Conservation (phyloP, 2,113 vertebrate genomes). For the Meles meles region DNA sequence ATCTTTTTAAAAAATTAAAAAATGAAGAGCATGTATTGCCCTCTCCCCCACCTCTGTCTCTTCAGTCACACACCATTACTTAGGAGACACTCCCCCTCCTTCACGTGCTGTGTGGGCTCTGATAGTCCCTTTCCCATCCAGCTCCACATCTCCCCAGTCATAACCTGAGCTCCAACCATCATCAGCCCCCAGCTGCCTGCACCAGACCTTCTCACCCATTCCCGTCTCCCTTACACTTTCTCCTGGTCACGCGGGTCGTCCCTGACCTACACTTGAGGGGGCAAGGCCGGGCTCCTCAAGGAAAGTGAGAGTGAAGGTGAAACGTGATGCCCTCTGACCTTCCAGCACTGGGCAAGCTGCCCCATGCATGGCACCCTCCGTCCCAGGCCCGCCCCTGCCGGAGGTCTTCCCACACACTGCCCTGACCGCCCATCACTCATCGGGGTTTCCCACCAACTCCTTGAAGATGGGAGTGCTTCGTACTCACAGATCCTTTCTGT, state of each 20-base stretch:
- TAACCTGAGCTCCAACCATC: not conserved
- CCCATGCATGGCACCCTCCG: fast-evolving
- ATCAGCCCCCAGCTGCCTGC: not conserved
- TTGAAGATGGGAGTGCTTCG: not conserved
- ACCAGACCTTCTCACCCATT: fast-evolving
- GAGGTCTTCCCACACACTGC: not conserved
- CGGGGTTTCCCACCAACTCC: not conserved
- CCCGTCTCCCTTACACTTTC: too few species aligned
- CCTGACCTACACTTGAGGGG: not conserved
- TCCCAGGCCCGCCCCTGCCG: too few species aligned
- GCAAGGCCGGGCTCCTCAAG: not conserved
- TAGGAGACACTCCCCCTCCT: not conserved
- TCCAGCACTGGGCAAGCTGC: not conserved
- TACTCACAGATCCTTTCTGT: not conserved
- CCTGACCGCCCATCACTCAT: fast-evolving
- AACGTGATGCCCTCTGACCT: not conserved
- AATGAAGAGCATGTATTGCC: not conserved
- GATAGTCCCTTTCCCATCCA: not conserved
- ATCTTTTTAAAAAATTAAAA: not conserved
- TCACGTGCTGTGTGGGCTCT: fast-evolving
- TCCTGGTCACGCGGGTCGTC: not conserved
- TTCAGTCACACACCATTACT: fast-evolving
- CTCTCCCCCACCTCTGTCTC: not conserved
- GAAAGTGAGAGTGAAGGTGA: not conserved
- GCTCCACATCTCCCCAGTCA: not conserved